Conservation (phyloP, 2,888 invertebrate genomes). For the Antheraea yamamai region DNA sequence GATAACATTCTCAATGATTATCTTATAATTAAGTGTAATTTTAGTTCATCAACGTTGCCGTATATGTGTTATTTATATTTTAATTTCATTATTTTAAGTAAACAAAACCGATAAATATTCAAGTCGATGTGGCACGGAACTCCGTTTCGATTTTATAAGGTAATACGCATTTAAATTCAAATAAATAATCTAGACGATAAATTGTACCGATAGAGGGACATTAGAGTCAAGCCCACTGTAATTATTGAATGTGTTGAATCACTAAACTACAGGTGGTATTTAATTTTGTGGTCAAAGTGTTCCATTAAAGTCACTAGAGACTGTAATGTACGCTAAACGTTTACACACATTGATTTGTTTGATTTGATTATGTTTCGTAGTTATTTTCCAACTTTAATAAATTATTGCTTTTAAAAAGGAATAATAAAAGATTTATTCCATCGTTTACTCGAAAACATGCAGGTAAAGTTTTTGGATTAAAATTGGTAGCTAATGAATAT, state of each 20-base stretch:
- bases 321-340: constrained; percentile 18
- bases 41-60: constrained; percentile 18
- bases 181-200: constrained; percentile 60
- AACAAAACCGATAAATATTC: constrained; percentile 56
- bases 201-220: constrained; percentile 58
- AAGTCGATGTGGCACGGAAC: constrained; percentile 48
- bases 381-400: not conserved
- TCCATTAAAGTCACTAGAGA: constrained; percentile 26
- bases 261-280: constrained; percentile 69
- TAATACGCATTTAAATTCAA: constrained; percentile 50
- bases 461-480: too few species aligned
- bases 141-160: constrained; percentile 40
- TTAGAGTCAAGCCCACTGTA: constrained; percentile 63
- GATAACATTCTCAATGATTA: constrained; percentile 26
- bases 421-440: not conserved
- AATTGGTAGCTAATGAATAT: too few species aligned
- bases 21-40: constrained; percentile 34
- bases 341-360: constrained; percentile 19
- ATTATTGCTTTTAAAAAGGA: not conserved
- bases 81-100: constrained; percentile 60
- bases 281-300: constrained; percentile 50
- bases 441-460: not conserved
- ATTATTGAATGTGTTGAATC: constrained; percentile 55
- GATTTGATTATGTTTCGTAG: not conserved
- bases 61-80: constrained; percentile 30